A percentile compares a stretch with the other conserved stretches of the same genome.
Conservation (phyloP, 2,113 vertebrate genomes). For the Lepus europaeus region DNA sequence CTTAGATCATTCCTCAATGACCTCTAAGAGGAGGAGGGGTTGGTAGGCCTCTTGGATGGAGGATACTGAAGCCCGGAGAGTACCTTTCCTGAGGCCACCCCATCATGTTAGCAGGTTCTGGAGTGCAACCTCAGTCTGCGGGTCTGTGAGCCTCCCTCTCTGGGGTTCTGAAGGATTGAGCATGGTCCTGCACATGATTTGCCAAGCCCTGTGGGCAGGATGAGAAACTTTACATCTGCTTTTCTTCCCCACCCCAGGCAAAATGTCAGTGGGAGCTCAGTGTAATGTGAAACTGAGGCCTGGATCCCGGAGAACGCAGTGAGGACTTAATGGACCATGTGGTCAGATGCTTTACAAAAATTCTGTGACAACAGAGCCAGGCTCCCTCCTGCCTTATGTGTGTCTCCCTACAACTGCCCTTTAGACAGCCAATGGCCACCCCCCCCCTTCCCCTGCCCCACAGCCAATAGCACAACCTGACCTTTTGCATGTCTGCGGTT, state of each 20-base stretch:
- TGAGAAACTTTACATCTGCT: background rate
- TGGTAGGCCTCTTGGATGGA: background rate
- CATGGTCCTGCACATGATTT: background rate
- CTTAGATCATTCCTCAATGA: background rate
- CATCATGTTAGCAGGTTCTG: background rate
- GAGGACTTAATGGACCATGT: slow-evolving; percentile 37
- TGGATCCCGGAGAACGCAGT: background rate
- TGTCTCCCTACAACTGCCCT: background rate
- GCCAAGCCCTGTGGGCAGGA: background rate
- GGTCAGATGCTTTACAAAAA: slow-evolving; percentile 29
- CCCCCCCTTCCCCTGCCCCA: no score
- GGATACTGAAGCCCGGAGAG: background rate
- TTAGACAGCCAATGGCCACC: background rate
- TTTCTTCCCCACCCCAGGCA: background rate
- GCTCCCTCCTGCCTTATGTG: slow-evolving; percentile 5
- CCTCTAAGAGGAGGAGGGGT: background rate
- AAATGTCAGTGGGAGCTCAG: slow-evolving; percentile 14
- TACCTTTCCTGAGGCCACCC: slow-evolving; percentile 12
- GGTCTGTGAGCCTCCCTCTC: background rate
- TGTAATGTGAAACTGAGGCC: slow-evolving; percentile 47
- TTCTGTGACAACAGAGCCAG: background rate
- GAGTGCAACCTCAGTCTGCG: background rate
- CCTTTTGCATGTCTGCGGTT: slow-evolving; percentile 37
- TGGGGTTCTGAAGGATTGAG: slow-evolving; percentile 34
- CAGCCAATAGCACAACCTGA: background rate